phyloP scores from a whole-genome alignment of 2,888 invertebrate genomes.

The Dolichopus griseipennis region DNA sequence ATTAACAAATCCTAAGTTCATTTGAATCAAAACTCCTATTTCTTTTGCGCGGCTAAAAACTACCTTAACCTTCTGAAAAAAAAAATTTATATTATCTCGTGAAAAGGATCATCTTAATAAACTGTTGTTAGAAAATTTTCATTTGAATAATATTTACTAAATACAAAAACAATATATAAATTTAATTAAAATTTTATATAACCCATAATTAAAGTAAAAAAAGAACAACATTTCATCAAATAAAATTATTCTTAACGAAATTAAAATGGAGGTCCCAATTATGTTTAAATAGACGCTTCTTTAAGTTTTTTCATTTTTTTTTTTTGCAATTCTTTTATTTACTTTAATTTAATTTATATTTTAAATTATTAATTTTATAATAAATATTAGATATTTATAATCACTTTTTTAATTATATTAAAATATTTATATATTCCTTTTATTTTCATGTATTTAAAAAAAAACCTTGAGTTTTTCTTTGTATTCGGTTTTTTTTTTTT shows the following conservation, averaged over 20 bases:
- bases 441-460: no score
- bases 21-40: not conserved
- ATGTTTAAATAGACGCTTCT: not conserved
- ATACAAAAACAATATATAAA: no score
- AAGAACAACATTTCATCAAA: not conserved
- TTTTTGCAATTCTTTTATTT: not conserved
- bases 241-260: not conserved
- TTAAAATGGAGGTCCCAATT: slow-evolving; percentile 1
- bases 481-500: no score
- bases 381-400: no score
- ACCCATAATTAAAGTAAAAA: no score
- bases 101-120: not conserved
- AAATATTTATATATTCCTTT: not conserved
- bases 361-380: not conserved
- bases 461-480: no score
- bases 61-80: not conserved
- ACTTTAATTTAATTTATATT: no score
- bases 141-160: no score
- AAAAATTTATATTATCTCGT: not conserved
- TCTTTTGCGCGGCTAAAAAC: not conserved
- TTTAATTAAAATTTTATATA: no score
- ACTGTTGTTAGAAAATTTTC: not conserved
- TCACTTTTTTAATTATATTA: no score
- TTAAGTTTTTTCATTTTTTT: no score
- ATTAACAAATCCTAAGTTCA: no score